A percentile compares a stretch with the other conserved stretches of the same genome.
Conservation (phyloP, 2,888 invertebrate genomes). For the Sinohyriopsis cumingii region DNA sequence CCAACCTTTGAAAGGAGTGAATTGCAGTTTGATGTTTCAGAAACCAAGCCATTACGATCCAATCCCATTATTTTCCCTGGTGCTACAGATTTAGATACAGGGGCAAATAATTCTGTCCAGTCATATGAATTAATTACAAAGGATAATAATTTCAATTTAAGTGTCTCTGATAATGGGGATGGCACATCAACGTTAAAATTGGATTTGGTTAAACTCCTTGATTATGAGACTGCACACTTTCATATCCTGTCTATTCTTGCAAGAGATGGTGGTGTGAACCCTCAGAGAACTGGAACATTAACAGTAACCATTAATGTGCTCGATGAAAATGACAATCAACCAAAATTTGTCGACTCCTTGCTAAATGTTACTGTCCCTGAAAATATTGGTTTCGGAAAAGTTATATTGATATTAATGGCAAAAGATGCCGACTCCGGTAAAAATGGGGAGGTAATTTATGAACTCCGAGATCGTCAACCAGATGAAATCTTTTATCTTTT, state of each 20-base stretch:
- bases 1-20: slow-evolving; percentile 34
- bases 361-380: slow-evolving; percentile 39
- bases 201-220: slow-evolving; percentile 29
- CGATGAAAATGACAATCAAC: slow-evolving; percentile 52
- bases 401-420: slow-evolving; percentile 78
- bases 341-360: slow-evolving; percentile 30
- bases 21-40: slow-evolving; percentile 29
- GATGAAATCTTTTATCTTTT: slow-evolving; percentile 35
- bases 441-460: slow-evolving; percentile 77
- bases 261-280: slow-evolving; percentile 38
- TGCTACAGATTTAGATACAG: slow-evolving; percentile 41
- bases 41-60: slow-evolving; percentile 25
- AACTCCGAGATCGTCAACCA: slow-evolving; percentile 53
- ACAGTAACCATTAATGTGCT: slow-evolving; percentile 37
- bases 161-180: slow-evolving; percentile 8
- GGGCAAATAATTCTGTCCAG: slow-evolving; percentile 35
- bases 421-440: slow-evolving; percentile 87
- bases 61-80: slow-evolving; percentile 21
- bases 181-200: slow-evolving; percentile 20
- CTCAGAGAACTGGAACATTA: slow-evolving; percentile 41
- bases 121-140: slow-evolving; percentile 29
- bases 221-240: slow-evolving; percentile 28
- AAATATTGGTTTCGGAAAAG: slow-evolving; percentile 34
- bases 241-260: slow-evolving; percentile 38
- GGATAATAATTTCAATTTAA: slow-evolving; percentile 9